A percentile compares a stretch with the other conserved stretches of the same genome.
Evolutionary conservation across 2,888 invertebrate genomes (phyloP).

Genomic region (Drosophila quinaria): DNA sequence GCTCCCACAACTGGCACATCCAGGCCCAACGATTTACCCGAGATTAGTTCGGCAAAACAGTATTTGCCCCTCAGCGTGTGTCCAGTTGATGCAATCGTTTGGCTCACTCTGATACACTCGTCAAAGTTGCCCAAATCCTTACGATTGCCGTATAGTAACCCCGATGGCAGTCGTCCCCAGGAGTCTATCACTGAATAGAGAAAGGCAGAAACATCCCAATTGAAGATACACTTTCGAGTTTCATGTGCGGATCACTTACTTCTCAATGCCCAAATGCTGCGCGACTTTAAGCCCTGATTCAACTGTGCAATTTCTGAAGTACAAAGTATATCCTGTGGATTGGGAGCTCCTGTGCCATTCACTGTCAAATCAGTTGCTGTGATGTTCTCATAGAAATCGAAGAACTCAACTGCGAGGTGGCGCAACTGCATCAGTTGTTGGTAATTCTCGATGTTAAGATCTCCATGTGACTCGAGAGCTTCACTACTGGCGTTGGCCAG

Average conservation of each 20-base stretch:
- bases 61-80: constrained; percentile 52
- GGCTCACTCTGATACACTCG: constrained; percentile 79
- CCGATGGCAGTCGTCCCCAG: constrained; percentile 85
- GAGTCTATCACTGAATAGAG: constrained; percentile 84
- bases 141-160: constrained; percentile 83
- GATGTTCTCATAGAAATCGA: constrained; percentile 50
- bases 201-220: not conserved
- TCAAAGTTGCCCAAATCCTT: constrained; percentile 85
- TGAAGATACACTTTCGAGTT: not conserved
- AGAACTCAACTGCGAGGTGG: constrained; percentile 56
- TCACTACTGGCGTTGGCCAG: not conserved
- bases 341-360: constrained; percentile 2
- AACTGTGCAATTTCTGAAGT: constrained; percentile 40
- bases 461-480: not conserved
- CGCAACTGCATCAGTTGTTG: constrained; percentile 37
- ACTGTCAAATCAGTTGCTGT: constrained; percentile 27
- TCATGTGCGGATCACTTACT: constrained; percentile 31
- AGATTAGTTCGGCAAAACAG: constrained; percentile 30
- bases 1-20: rapidly evolving
- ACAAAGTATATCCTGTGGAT: constrained; percentile 47
- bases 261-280: constrained; percentile 42
- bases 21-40: constrained; percentile 12
- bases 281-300: constrained; percentile 13
- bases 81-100: not conserved
- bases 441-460: not conserved